phyloP scores from a whole-genome alignment of 2,113 vertebrate genomes.

The Ginglymostoma cirratum region DNA sequence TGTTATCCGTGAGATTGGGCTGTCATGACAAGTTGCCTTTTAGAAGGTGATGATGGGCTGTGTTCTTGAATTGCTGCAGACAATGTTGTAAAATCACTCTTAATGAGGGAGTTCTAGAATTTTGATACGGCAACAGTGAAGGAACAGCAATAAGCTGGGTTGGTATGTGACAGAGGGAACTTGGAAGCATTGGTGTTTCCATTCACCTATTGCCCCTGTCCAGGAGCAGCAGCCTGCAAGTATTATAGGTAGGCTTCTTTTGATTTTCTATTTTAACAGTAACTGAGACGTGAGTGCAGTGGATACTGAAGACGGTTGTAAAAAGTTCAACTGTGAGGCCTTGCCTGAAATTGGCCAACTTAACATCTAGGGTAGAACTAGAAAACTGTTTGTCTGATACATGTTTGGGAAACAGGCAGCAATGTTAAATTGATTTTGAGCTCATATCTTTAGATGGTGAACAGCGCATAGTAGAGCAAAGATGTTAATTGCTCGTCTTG shows the following conservation, averaged over 20 bases:
- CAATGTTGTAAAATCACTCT: background rate
- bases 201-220: background rate
- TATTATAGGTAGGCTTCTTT: background rate
- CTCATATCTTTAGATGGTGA: background rate
- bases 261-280: background rate
- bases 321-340: background rate
- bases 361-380: background rate
- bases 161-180: background rate
- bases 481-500: background rate
- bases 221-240: background rate
- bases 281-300: background rate
- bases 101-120: too few relatives aligned
- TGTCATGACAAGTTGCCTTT: background rate
- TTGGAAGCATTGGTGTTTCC: background rate
- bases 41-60: background rate
- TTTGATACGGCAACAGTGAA: background rate
- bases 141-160: background rate
- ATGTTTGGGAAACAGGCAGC: background rate
- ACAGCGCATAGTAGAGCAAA: background rate
- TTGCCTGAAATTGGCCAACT: background rate
- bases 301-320: too few relatives aligned
- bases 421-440: background rate
- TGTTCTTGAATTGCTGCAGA: background rate
- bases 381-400: background rate
- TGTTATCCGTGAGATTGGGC: background rate